Base-by-base conservation (phyloP, 2,797 vertebrate genomes). In the Sorex maritimensis region DNA sequence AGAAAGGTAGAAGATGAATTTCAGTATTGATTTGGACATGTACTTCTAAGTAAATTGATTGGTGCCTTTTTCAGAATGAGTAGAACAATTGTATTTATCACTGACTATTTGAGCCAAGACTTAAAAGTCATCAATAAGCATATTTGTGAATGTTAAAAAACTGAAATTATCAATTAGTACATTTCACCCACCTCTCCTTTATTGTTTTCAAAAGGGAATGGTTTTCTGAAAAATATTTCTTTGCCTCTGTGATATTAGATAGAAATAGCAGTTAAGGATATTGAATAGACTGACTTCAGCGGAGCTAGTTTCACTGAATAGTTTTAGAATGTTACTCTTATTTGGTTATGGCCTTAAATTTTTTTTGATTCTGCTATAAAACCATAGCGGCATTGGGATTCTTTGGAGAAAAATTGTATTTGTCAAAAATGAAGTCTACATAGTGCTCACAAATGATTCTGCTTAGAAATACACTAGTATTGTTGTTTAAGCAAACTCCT, bases 1-100 rank as follows among this genome's bases (percentile, higher is more conserved):
- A 99, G 97, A 99, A 99, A 99, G 99, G 98, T 98, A 97, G 28
- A 81, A 74, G 21, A 85, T 71, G 11, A 61, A 21, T 61, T 61
- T 61, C 58, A 61, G 61, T 28, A 38, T 87, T 74, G 84, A 85
- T 86, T 93, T 71, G 74, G 49, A 63, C 24, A 11, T 2, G 1
- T 15, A 21, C 6, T 95, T 91, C 44, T 88, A 81, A 78, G 14
- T 75, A 68, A 92, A 88, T 82, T 26, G 6, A 0, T 84, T 75
- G 34, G 5, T 79, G 73, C 17, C 2, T 24, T 86, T 13, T 72
- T 52, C 46, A 63, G 67, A 92, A 80, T 81, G 68, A 46, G 12
- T 88, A 75, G 30, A 87, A 41, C 41, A 87, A 21, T 5, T 14
- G 9, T 69, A 26, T 41, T 93, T 23, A 63, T 9, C 6, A 26